Conservation (phyloP, 1,140 invertebrate species). For the Steinernema khuongi region DNA sequence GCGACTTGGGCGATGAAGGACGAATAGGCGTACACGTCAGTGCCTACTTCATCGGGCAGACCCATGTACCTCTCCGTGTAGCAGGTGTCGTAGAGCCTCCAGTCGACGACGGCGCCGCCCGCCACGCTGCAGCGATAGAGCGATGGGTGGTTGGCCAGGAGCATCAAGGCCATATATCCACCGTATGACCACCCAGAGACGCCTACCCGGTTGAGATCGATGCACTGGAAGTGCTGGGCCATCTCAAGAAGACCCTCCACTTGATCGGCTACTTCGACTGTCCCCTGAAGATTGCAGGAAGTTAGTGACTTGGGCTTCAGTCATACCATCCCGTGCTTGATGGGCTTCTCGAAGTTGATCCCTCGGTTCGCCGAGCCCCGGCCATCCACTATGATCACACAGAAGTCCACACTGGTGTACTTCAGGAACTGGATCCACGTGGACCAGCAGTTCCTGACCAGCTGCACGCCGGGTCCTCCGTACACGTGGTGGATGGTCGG, state of each 20-base stretch:
- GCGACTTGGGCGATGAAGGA: constrained; percentile 74
- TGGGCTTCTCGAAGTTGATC: constrained; percentile 79
- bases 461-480: constrained; percentile 92
- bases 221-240: constrained; percentile 69
- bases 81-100: constrained; percentile 87
- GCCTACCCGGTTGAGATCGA: constrained; percentile 83
- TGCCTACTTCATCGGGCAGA: constrained; percentile 72
- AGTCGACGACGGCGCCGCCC: constrained; percentile 91
- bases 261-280: constrained; percentile 89
- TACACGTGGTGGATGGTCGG: constrained; percentile 93
- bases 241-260: constrained; percentile 85
- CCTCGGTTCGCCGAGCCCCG: constrained; percentile 87
- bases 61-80: constrained; percentile 95
- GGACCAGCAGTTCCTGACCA: constrained; percentile 73
- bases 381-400: constrained; percentile 88
- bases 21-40: constrained; percentile 71
- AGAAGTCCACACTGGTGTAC: constrained; percentile 89
- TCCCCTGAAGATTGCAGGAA: constrained; percentile 66
- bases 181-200: constrained; percentile 99
- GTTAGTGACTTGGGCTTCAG: not conserved
- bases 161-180: constrained; percentile 60
- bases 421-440: constrained; percentile 82
- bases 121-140: constrained; percentile 70
- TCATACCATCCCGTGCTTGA: constrained; percentile 75
- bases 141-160: constrained; percentile 46